phyloP scores from a whole-genome alignment of 2,888 invertebrate species.

The Diploptera punctata region DNA sequence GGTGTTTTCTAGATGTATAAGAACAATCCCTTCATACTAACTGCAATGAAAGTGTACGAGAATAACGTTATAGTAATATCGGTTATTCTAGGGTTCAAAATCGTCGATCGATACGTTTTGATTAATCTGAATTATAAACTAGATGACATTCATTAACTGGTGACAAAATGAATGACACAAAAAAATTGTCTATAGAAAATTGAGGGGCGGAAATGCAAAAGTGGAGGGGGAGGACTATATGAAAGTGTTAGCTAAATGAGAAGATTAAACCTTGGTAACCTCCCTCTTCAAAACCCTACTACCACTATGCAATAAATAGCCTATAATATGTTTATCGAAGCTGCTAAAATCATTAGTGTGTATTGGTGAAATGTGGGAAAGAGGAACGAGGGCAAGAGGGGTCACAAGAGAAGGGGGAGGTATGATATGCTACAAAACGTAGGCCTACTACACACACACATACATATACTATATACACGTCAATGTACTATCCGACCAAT shows the following conservation, averaged over 20 bases:
- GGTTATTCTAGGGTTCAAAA: neutral
- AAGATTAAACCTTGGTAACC: slow-evolving; percentile 21
- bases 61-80: neutral
- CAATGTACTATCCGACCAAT: slow-evolving; percentile 6
- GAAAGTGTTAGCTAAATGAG: slow-evolving; percentile 23
- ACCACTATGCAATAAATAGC: slow-evolving; percentile 20
- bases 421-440: slow-evolving; percentile 22
- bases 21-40: neutral
- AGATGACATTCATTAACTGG: slow-evolving; percentile 21
- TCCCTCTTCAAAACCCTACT: slow-evolving; percentile 12
- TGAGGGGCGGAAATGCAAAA: no score
- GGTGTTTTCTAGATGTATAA: neutral
- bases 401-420: slow-evolving; percentile 21
- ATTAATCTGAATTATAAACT: slow-evolving; percentile 21
- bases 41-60: neutral
- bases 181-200: slow-evolving; percentile 18
- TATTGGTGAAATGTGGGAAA: slow-evolving; percentile 7
- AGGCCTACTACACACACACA: slow-evolving; percentile 22
- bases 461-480: slow-evolving; percentile 11
- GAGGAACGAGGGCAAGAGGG: neutral
- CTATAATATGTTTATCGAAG: slow-evolving; percentile 30
- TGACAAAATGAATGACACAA: slow-evolving; percentile 22
- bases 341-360: slow-evolving; percentile 31
- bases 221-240: neutral
- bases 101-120: neutral